Evolutionary conservation across 92 coral and sea anemone species (phyloP).

Genomic region (Ricordea florida): DNA sequence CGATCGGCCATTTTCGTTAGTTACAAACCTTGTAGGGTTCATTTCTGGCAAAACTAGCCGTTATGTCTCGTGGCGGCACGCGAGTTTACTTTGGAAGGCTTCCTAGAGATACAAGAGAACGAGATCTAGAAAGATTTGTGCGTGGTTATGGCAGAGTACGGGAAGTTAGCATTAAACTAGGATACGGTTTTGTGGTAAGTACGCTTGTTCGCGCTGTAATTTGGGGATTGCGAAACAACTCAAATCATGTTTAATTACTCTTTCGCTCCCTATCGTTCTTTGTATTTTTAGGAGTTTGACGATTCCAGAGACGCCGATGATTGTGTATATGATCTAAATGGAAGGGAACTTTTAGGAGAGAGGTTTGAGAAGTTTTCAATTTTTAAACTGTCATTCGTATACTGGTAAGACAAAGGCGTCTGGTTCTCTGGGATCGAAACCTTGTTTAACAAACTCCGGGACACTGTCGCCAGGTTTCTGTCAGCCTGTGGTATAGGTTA

Average conservation of each 20-base stretch:
- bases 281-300: constrained; percentile 80
- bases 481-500: too few species aligned
- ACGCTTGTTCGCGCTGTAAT: background rate
- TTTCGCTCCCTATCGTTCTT: background rate
- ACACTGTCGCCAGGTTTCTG: too few species aligned
- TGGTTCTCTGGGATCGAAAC: too few species aligned
- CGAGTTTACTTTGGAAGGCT: constrained; percentile 97
- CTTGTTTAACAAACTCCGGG: too few species aligned
- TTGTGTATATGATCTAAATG: constrained; percentile 92
- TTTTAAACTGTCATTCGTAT: background rate
- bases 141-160: constrained; percentile 89
- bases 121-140: constrained; percentile 93
- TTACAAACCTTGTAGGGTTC: too few species aligned
- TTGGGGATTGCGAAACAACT: background rate
- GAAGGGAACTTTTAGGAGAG: constrained; percentile 94
- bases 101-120: constrained; percentile 85
- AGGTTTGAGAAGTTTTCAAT: constrained; percentile 52
- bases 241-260: too few species aligned
- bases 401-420: background rate
- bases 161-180: constrained; percentile 95
- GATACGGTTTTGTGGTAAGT: constrained; percentile 99
- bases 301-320: constrained; percentile 96
- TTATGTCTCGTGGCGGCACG: constrained; percentile 93
- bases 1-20: too few species aligned
- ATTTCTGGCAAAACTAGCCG: too few species aligned